Evolutionary conservation across 2,113 vertebrate species (phyloP).

Genomic region (Lates calcarifer): DNA sequence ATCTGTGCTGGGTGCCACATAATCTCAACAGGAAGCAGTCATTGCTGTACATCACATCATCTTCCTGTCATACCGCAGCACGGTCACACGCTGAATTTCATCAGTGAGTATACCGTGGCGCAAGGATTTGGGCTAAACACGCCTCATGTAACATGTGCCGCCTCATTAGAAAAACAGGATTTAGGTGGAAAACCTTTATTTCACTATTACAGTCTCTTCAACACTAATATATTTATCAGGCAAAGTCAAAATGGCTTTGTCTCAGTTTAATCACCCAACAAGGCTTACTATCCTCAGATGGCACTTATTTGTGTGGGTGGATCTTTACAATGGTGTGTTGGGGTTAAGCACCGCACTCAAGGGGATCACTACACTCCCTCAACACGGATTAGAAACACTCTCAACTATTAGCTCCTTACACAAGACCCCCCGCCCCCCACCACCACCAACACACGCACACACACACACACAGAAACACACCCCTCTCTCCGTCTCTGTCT

Average conservation of each 20-base stretch:
- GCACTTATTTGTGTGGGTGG: conserved; percentile 70
- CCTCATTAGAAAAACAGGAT: conserved; percentile 5
- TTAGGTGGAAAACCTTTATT: conserved; percentile 24
- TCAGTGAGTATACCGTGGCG: conserved; percentile 5
- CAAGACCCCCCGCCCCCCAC: not conserved
- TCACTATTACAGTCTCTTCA: conserved; percentile 1
- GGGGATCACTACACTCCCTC: conserved; percentile 70
- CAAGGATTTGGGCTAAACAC: not conserved
- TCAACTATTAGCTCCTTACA: conserved; percentile 59
- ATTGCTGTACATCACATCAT: conserved; percentile 57
- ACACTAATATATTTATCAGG: conserved; percentile 44
- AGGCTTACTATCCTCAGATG: conserved; percentile 68
- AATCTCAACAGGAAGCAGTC: conserved; percentile 74
- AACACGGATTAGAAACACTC: conserved; percentile 75
- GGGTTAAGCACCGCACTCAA: conserved; percentile 74
- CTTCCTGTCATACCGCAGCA: conserved; percentile 54
- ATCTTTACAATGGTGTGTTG: conserved; percentile 66
- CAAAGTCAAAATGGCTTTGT: conserved; percentile 51
- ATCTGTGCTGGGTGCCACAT: conserved; percentile 76
- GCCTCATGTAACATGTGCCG: not conserved
- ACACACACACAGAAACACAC: conserved; percentile 27
- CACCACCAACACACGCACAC: conserved; percentile 4
- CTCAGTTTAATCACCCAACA: conserved; percentile 69
- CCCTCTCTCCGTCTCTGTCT: not conserved
- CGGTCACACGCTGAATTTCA: conserved; percentile 26